Conservation (phyloP, 2,113 vertebrate species). For the Emydocephalus ijimae region DNA sequence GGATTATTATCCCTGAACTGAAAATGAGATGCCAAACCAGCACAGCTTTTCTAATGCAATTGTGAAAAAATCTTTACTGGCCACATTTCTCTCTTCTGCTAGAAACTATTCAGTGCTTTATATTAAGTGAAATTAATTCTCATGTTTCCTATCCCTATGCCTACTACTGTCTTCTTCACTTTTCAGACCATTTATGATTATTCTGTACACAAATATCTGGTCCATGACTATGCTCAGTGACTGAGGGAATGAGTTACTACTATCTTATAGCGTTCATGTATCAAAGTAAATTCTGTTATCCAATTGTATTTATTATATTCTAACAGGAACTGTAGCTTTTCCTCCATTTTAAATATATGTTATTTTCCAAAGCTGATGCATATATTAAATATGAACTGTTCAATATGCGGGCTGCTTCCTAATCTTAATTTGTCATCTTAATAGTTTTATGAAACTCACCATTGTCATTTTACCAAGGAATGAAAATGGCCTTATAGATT, state of each 20-base stretch:
- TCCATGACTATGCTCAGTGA: background rate
- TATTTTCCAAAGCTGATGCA: background rate
- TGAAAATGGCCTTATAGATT: background rate
- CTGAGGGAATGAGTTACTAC: constrained; percentile 25
- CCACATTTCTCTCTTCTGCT: background rate
- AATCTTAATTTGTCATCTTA: background rate
- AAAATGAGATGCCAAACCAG: background rate
- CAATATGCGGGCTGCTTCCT: background rate
- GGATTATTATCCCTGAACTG: background rate
- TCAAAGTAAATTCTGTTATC: constrained; percentile 50
- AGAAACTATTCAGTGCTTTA: background rate
- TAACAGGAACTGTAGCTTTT: constrained; percentile 49
- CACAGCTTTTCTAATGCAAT: background rate
- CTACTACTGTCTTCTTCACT: background rate
- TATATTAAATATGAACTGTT: background rate
- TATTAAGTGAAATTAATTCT: background rate
- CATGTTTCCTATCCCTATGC: background rate
- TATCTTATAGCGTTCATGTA: constrained; percentile 33
- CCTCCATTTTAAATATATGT: background rate
- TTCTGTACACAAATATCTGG: background rate
- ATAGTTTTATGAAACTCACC: background rate
- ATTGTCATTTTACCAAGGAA: background rate
- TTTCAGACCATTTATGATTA: background rate
- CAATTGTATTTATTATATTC: constrained; percentile 23
- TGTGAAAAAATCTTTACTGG: background rate